Base-by-base conservation (phyloP, 2,888 invertebrate species). In the Coecobrya sp. region DNA sequence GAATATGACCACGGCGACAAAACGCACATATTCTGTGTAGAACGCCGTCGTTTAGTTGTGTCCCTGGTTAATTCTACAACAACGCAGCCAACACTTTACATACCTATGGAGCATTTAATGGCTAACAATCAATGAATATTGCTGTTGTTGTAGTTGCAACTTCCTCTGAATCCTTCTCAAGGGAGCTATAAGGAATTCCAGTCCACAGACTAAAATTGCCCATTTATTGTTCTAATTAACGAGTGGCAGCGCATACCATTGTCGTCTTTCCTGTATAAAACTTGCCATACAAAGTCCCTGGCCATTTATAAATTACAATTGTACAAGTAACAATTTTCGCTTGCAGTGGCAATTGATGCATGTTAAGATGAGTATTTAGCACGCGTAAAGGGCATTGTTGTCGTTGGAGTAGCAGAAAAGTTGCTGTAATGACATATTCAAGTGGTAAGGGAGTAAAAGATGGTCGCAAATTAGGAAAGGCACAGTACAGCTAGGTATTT, bases 111-210 rank as follows among this genome's bases (percentile, higher is more conserved):
- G 45, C 3, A 22, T 25, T n/a, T 22, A 49, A 76, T 22, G 22
- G 49, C 13, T 76, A 49, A 49, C 49, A 55, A 81, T 81, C 55
- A 55, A 81, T 81, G 49, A 79, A 81, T 79, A 27, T 49, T 65
- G 30, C 16, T 36, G 30, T 55, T 45, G 55, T n/a, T 52, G 68
- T 25, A 76, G n/a, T 0, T 22, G 22, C 8, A 55, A 86, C 27
- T 36, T 25, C 25, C 16, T 25, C 1, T 4, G n/a, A 45, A 62
- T 49, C 16, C 36, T 81, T 81, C 89, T 65, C 82, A 16, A 52
- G 82, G 70, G 82, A 68, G 42, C 82, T 22, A 68, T 88, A 88
- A 45, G 59, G 79, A 62, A 79, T 30, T 88, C 76, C 25, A 59
- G n/a, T 65, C 19, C n/a, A 27, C 30, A 59, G 7, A 81, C 7